These are phyloP conservation scores for Micoletzkya japonica DNA, from an alignment of 2,888 invertebrate genomes.

Conservation along the genomic window DNA sequence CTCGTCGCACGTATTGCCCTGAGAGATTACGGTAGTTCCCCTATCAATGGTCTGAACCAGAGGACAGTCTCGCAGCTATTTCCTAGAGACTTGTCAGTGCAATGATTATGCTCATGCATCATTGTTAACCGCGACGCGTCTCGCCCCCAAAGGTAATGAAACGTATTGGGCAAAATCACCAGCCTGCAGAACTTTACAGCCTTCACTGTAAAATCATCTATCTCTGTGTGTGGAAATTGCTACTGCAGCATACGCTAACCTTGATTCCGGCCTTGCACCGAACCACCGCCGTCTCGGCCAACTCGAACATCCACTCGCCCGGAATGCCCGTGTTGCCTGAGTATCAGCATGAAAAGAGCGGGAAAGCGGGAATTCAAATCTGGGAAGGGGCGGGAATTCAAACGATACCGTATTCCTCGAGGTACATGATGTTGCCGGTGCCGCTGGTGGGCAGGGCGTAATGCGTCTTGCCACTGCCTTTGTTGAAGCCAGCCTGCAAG, in stretches of 20 bases:
- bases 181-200: too few species aligned
- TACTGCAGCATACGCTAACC: constrained; percentile 29
- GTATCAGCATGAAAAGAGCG: not conserved
- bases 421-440: constrained; percentile 62
- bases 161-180: not conserved
- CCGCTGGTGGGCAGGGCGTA: constrained; percentile 61
- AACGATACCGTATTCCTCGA: constrained; percentile 62
- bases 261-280: constrained; percentile 63
- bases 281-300: constrained; percentile 49
- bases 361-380: not conserved
- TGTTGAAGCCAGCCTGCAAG: constrained; percentile 60
- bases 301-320: constrained; percentile 64
- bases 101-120: too few species aligned
- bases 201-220: too few species aligned
- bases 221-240: too few species aligned
- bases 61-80: too few species aligned
- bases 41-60: too few species aligned
- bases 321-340: constrained; percentile 45
- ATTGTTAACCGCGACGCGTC: too few species aligned
- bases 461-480: constrained; percentile 51
- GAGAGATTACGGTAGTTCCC: too few species aligned
- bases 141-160: not conserved
- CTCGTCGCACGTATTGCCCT: constrained; percentile 31
- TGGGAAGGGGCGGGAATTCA: not conserved
- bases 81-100: too few species aligned